phyloP scores from a whole-genome alignment of 2,888 invertebrate genomes.

The Formica aserva region DNA sequence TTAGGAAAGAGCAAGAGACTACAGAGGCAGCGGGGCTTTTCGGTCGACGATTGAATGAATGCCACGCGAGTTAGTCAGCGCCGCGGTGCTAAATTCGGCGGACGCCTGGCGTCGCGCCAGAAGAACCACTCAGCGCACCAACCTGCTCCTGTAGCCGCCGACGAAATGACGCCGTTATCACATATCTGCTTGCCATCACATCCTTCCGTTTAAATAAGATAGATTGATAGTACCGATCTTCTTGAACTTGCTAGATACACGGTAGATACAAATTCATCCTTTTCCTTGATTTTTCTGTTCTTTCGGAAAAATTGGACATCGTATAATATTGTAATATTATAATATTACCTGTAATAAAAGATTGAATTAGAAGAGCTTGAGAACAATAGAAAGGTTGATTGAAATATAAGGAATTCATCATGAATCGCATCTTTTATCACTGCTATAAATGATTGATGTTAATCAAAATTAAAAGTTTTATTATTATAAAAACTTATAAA shows the following conservation, averaged over 20 bases:
- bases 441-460: background rate
- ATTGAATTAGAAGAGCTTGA: background rate
- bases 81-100: conserved; percentile 85
- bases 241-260: background rate
- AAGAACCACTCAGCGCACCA: conserved; percentile 85
- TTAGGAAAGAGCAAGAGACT: conserved; percentile 58
- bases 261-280: background rate
- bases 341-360: background rate
- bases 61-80: conserved; percentile 85
- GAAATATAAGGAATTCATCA: background rate
- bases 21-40: conserved; percentile 74
- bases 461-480: background rate
- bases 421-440: background rate
- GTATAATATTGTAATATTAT: background rate
- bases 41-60: conserved; percentile 84
- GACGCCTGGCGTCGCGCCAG: conserved; percentile 83
- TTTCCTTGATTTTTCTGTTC: background rate
- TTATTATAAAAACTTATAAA: background rate
- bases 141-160: conserved; percentile 81
- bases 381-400: background rate
- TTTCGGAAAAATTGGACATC: background rate
- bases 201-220: conserved; percentile 52
- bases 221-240: background rate
- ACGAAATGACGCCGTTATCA: conserved; percentile 71
- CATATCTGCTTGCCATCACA: conserved; percentile 59